Evolutionary conservation across 1,140 invertebrate genomes (phyloP).

Genomic region (Papilio dardanus): DNA sequence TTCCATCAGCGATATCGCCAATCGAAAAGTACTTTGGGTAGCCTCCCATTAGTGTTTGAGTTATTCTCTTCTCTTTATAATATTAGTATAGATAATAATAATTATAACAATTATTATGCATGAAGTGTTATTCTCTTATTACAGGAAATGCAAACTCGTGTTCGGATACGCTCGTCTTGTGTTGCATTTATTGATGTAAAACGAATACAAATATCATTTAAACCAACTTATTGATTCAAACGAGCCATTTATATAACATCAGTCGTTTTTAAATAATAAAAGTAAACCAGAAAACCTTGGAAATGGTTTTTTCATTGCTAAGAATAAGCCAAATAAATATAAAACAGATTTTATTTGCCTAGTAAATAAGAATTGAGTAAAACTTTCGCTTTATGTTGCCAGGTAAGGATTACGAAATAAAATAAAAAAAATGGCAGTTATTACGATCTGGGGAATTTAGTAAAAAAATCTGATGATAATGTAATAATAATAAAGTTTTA

Average conservation of each 20-base stretch:
- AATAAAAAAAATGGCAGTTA: background rate
- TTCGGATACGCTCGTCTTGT: background rate
- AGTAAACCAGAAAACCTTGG: background rate
- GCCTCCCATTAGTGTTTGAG: no score
- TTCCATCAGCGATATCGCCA: no score
- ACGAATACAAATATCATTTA: background rate
- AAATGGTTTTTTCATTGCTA: background rate
- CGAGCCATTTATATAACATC: background rate
- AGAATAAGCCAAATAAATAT: background rate
- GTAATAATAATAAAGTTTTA: no score
- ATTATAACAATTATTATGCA: background rate
- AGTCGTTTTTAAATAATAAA: background rate
- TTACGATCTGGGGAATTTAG: background rate
- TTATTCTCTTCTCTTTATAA: background rate
- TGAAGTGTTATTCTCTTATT: conserved; percentile 2
- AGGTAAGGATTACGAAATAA: background rate
- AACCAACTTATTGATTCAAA: background rate
- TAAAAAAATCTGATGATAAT: background rate
- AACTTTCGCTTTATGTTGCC: background rate
- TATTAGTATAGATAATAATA: background rate
- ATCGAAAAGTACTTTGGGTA: no score
- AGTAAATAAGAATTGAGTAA: background rate
- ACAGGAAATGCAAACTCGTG: conserved; percentile 16
- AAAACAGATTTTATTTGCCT: background rate
- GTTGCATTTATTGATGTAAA: conserved; percentile 12